These are phyloP conservation scores for Chorisops tibialis DNA, from an alignment of 2,888 invertebrate species.

Conservation along the genomic window DNA sequence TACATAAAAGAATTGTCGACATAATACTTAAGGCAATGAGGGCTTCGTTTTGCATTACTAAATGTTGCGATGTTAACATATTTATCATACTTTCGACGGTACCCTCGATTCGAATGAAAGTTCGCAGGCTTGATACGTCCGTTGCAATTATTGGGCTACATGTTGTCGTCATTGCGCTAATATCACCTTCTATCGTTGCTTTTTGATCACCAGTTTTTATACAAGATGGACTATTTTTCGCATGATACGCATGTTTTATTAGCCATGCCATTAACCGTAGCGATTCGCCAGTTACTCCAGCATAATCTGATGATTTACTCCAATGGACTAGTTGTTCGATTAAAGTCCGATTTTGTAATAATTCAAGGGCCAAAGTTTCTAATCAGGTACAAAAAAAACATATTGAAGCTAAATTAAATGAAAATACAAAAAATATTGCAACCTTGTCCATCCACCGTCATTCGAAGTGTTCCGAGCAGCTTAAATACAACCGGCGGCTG, in stretches of 20 bases:
- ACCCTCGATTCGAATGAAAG: conserved; percentile 60
- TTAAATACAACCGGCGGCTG: conserved; percentile 83
- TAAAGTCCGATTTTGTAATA: conserved; percentile 63
- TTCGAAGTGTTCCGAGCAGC: conserved; percentile 77
- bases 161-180: background rate
- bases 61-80: conserved; percentile 80
- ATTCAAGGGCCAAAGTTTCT: conserved; percentile 68
- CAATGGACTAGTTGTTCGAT: conserved; percentile 68
- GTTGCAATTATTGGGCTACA: conserved; percentile 20
- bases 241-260: conserved; percentile 64
- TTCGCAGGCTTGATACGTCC: conserved; percentile 46
- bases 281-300: conserved; percentile 81
- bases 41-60: conserved; percentile 85
- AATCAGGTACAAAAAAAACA: conserved; percentile 35
- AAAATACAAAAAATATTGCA: conserved; percentile 4
- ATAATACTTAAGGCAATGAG: conserved; percentile 69
- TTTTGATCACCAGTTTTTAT: conserved; percentile 35
- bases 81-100: conserved; percentile 72
- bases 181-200: conserved; percentile 3
- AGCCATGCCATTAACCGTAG: conserved; percentile 75
- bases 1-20: conserved; percentile 47
- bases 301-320: conserved; percentile 74
- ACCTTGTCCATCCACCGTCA: conserved; percentile 84
- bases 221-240: conserved; percentile 46
- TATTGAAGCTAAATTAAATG: background rate